Base-by-base conservation (phyloP, 92 coral and sea anemone genomes). In the Paramuricea clavata region DNA sequence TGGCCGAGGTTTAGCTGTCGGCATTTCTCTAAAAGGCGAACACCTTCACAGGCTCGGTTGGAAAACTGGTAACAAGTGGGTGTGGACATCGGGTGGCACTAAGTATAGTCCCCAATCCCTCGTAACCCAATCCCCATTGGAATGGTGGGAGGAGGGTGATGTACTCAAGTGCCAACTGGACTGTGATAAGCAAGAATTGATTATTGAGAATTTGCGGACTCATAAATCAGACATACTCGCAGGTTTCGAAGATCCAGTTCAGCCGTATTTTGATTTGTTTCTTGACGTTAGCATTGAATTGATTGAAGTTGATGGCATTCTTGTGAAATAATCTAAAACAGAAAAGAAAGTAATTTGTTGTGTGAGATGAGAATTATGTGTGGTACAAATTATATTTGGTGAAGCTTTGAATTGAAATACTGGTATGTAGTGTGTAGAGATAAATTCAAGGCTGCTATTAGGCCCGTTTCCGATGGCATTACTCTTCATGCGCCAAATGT, bases 21-120 rank as follows among this genome's bases (percentile, higher is more conserved):
- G 84, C 0, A 60, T 79, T 6, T 57, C 71, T n/a, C 52, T 15
- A 39, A 79, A 79, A 39, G 84, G 84, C 27, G 84, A 79, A 49
- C 65, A 59, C 34, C 34, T 30, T 11, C 52, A 31, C 70, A 59
- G 36, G 6, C 84, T 59, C 4, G 84, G 84, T 35, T 79, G 84
- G 84, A 79, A 79, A 30, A 22, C 54, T 79, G 84, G 84, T 67
- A 79, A 79, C 73, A 79, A 79, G 35, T 79, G 84, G 84, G 84
- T 79, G 73, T 79, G 84, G 84, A 79, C 84, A 6, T 79, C 84
- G 12, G 84, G 84, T 6, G 73, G 84, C 41, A 79, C 84, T 28
- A 79, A 79, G 22, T 79, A 79, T 42, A 28, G 52, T 61, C 84
- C 84, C 32, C 73, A 79, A 69, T 79, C 73, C 30, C 73, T 79